Conservation (phyloP, 2,113 vertebrate species). For the Lanius collurio region DNA sequence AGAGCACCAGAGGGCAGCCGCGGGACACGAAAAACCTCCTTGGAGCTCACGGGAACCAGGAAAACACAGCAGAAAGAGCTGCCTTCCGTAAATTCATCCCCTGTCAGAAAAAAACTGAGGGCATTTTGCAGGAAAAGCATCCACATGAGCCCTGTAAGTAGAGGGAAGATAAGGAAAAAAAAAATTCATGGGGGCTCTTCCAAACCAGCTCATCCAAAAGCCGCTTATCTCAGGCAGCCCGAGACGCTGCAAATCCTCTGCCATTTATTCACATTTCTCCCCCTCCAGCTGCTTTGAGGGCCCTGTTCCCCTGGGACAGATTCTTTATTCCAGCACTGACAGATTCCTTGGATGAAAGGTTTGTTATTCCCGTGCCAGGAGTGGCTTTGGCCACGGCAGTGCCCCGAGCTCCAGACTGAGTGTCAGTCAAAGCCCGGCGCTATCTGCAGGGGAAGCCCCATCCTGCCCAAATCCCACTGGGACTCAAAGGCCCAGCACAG, state of each 20-base stretch:
- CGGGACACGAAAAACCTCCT: not conserved
- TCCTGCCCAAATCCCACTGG: not conserved
- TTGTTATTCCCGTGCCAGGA: not conserved
- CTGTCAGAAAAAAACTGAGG: not conserved
- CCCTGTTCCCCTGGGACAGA: not conserved
- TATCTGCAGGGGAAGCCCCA: not conserved
- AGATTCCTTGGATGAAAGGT: not conserved
- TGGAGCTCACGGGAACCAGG: accelerated
- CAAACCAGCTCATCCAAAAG: not conserved
- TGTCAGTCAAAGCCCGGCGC: accelerated
- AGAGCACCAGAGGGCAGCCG: constrained; percentile 21
- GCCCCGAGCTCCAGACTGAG: accelerated
- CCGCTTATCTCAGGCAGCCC: not conserved
- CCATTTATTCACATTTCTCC: not conserved
- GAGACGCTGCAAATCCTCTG: not conserved
- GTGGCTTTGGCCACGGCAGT: not conserved
- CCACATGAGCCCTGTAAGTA: accelerated
- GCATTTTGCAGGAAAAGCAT: not conserved
- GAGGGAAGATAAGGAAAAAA: not conserved
- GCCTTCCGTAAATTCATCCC: not conserved
- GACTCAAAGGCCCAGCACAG: not conserved
- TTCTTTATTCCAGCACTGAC: not conserved
- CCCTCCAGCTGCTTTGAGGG: not conserved
- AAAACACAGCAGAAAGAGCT: not conserved
- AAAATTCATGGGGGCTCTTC: not conserved